Conservation (phyloP, 1,140 invertebrate genomes). For the Papilio helenus region DNA sequence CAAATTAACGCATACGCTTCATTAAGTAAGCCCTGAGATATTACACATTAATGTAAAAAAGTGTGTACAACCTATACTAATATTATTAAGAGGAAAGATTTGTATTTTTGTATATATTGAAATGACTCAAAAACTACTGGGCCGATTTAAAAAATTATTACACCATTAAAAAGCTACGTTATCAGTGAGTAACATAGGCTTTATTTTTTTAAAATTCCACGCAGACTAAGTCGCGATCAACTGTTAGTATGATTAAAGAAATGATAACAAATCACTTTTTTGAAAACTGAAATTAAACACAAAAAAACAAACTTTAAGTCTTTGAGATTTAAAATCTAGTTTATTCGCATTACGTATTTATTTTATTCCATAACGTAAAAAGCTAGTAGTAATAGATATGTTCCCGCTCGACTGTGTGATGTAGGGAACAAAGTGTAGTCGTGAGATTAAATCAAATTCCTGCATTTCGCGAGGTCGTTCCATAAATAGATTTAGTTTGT, state of each 20-base stretch:
- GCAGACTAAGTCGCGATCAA: no score
- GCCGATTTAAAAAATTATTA: no score
- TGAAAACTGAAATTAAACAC: no score
- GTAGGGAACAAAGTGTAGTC: not conserved
- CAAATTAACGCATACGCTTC: not conserved
- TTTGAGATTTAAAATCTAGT: not conserved
- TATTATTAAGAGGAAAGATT: no score
- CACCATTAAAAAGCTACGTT: no score
- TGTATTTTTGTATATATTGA: no score
- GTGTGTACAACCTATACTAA: not conserved
- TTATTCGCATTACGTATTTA: not conserved
- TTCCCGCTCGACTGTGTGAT: not conserved
- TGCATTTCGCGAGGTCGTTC: not conserved
- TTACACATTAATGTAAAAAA: not conserved
- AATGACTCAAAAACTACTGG: no score
- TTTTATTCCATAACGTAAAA: not conserved
- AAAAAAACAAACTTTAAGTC: not conserved
- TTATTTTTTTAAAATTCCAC: no score
- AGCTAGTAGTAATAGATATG: not conserved
- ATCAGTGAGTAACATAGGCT: no score
- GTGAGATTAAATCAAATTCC: constrained; percentile 9
- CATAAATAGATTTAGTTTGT: constrained; percentile 18
- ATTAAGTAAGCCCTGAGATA: not conserved
- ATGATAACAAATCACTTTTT: no score
- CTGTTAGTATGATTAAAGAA: no score